Evolutionary conservation across 1,140 invertebrate species (phyloP), one percentile per base, ranked within the genome.

Genomic region (Drosophila punjabiensis): DNA sequence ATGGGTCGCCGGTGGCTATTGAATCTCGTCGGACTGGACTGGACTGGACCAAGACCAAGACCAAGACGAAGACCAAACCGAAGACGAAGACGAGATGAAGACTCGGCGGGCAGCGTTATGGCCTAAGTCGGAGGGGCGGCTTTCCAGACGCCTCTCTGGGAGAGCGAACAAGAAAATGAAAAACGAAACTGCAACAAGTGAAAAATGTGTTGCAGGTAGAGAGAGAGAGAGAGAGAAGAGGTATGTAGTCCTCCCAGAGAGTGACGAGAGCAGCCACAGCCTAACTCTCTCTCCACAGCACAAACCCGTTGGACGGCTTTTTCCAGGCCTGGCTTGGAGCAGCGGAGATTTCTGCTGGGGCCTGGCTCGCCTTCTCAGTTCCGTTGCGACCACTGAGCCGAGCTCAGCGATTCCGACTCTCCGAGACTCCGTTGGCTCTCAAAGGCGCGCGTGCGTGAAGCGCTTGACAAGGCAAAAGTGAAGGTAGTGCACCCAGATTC

Each of bases 121-220:
- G 59, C 65, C 59, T 47, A 68, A 65, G 65, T 68, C 65, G n/a
- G 59, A 68, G 60, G 60, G 43, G 61, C 18, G 45, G 47, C 66
- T 60, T 8, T 14, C 59, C 73, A 61, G 59, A 61, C 39, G 55
- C 24, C 62, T 58, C 33, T 58, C 50, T 5, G 18, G 20, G 59
- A 47, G 47, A 67, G 50, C 50, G 78, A 73, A 89, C 86, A 89
- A 91, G 86, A 89, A 89, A 90, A 89, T 89, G 86, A 89, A 89
- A 89, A 89, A 89, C 82, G 86, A 89, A 89, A 89, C 86, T 89
- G 86, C 86, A 91, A 91, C 86, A 89, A 89, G 86, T 89, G 86
- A 89, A 89, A 89, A 89, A 91, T 89, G 83, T 89, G 87, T 86
- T 86, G 87, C 79, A 87, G 85, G 86, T 90, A 89, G 76, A 79